Conservation (phyloP, 2,113 vertebrate species). For the Ailuropoda melanoleuca region DNA sequence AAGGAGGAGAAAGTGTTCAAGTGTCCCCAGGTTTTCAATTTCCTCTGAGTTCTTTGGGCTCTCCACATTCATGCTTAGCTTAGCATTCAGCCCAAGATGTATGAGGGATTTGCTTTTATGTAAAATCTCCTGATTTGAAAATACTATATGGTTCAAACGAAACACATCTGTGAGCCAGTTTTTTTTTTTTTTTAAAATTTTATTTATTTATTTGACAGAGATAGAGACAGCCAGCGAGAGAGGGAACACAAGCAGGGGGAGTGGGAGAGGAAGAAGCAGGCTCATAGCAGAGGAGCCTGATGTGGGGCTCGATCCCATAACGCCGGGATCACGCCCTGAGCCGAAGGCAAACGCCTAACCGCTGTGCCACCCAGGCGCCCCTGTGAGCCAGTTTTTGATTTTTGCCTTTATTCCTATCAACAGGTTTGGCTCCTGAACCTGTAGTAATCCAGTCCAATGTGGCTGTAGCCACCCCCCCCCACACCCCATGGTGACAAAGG, state of each 20-base stretch:
- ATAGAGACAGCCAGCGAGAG: too few species aligned
- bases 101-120: background rate
- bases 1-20: background rate
- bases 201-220: too few species aligned
- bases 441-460: background rate
- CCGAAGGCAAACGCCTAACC: too few species aligned
- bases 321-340: too few species aligned
- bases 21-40: background rate
- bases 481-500: background rate
- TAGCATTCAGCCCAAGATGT: background rate
- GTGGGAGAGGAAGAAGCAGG: too few species aligned
- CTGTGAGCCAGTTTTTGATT: background rate
- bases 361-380: too few species aligned
- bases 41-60: background rate
- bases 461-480: too few species aligned
- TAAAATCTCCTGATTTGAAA: background rate
- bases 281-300: too few species aligned
- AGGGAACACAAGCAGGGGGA: too few species aligned
- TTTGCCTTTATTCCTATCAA: background rate
- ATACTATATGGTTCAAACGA: background rate
- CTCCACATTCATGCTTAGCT: background rate
- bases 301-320: too few species aligned
- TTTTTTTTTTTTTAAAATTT: too few species aligned
- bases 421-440: background rate
- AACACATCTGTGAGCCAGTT: background rate